phyloP scores from a whole-genome alignment of 2,113 vertebrate genomes.

The Hemicordylus capensis region DNA sequence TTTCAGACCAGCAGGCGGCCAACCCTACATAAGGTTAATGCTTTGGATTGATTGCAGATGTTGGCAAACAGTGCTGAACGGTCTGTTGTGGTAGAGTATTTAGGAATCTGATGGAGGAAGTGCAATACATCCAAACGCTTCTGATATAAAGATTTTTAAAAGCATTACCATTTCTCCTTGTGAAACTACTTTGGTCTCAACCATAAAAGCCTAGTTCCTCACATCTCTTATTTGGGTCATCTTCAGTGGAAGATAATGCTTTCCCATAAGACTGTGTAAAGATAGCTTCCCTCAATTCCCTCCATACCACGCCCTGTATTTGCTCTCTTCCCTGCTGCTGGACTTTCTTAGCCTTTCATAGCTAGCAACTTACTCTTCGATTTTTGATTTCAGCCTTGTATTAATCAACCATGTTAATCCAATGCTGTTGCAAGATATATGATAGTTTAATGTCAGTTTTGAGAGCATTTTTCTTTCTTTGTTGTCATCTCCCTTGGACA shows the following conservation, averaged over 20 bases:
- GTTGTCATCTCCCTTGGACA: slow-evolving; percentile 29
- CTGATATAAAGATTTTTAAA: neutral
- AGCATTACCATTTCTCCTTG: slow-evolving; percentile 11
- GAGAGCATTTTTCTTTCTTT: slow-evolving; percentile 46
- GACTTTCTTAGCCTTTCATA: slow-evolving; percentile 14
- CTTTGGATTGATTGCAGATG: slow-evolving; percentile 76
- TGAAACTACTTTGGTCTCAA: slow-evolving; percentile 54
- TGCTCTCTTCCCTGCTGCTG: slow-evolving; percentile 45
- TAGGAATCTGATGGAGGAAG: slow-evolving; percentile 56
- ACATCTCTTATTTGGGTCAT: slow-evolving; percentile 13
- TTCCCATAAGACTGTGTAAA: slow-evolving; percentile 50
- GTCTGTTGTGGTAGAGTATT: slow-evolving; percentile 64
- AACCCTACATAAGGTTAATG: slow-evolving; percentile 75
- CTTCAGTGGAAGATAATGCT: slow-evolving; percentile 44
- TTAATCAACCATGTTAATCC: neutral
- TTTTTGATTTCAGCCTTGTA: neutral
- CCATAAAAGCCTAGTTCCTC: slow-evolving; percentile 41
- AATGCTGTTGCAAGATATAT: neutral
- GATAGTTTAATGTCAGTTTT: slow-evolving; percentile 28
- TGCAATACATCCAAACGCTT: slow-evolving; percentile 34
- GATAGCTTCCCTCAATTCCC: slow-evolving; percentile 47
- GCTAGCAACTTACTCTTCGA: slow-evolving; percentile 32
- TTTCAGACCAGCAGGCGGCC: slow-evolving; percentile 73
- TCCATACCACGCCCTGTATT: slow-evolving; percentile 39
- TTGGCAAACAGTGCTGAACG: slow-evolving; percentile 69